These are phyloP conservation scores for Leptobrachium leishanense DNA, from an alignment of 2,113 vertebrate species.

Conservation along the genomic window DNA sequence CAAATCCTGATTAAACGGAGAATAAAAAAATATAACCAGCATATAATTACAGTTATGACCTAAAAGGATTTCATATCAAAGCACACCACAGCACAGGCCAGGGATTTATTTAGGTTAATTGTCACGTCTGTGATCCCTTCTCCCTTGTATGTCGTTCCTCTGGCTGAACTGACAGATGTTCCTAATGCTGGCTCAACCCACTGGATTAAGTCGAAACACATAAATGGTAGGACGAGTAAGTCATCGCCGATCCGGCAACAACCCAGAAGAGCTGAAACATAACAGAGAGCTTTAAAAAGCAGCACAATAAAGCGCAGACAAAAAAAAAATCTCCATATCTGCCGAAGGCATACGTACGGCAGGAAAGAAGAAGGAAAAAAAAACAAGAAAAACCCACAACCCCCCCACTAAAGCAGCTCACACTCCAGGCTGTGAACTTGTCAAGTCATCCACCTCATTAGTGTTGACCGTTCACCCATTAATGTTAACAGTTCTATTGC, in stretches of 20 bases:
- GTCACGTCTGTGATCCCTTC: too few species aligned
- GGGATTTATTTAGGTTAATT: too few species aligned
- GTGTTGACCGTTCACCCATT: conserved; percentile 39
- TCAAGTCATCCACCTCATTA: conserved; percentile 31
- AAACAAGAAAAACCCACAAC: too few species aligned
- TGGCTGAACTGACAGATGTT: too few species aligned
- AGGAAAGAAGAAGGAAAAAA: not conserved
- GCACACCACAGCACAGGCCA: too few species aligned
- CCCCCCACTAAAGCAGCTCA: not conserved
- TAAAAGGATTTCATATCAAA: too few species aligned
- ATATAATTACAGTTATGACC: too few species aligned
- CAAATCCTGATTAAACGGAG: too few species aligned
- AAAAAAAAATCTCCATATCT: not conserved
- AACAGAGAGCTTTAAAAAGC: not conserved
- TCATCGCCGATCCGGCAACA: not conserved
- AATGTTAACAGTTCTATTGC: conserved; percentile 31
- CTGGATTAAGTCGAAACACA: not conserved
- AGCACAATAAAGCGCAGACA: not conserved
- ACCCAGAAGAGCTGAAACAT: not conserved
- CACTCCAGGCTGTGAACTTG: conserved; percentile 15
- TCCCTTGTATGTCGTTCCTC: too few species aligned
- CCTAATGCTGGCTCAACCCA: too few species aligned
- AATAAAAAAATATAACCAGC: too few species aligned
- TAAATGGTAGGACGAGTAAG: not conserved
- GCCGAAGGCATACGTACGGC: not conserved